Evolutionary conservation across 1,140 invertebrate genomes (phyloP).

Genomic region (Sycophila sp.): DNA sequence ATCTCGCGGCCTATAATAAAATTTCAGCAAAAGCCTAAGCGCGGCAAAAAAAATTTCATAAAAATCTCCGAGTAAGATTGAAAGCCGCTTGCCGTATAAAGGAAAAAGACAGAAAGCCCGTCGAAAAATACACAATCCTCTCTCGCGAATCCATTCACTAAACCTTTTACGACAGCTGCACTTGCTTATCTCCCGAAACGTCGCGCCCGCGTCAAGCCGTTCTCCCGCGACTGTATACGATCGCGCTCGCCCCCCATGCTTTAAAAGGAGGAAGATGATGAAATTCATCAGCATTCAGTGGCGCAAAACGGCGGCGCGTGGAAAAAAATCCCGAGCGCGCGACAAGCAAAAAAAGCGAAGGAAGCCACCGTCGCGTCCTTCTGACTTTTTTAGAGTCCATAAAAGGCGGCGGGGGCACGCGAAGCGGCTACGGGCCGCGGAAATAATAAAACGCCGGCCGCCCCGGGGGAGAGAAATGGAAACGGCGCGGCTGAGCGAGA

Average conservation of each 20-base stretch:
- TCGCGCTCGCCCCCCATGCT: not conserved
- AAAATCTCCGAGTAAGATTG: too few species aligned
- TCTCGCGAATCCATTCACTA: conserved; percentile 17
- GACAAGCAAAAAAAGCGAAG: not conserved
- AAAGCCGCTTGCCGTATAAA: too few species aligned
- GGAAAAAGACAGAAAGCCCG: too few species aligned
- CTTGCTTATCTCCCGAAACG: not conserved
- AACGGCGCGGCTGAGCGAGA: not conserved
- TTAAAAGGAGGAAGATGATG: too few species aligned
- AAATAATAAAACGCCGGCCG: conserved; percentile 8
- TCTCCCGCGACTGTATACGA: not conserved
- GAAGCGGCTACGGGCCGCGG: not conserved
- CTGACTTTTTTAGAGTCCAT: not conserved
- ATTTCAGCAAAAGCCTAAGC: too few species aligned
- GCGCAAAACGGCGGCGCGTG: not conserved
- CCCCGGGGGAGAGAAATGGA: not conserved
- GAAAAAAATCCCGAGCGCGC: not conserved
- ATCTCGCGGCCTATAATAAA: too few species aligned
- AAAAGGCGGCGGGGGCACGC: not conserved
- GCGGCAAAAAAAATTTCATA: too few species aligned
- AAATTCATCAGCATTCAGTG: conserved; percentile 28
- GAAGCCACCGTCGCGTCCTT: not conserved
- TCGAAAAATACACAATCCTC: too few species aligned
- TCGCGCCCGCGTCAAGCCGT: not conserved
- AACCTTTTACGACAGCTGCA: conserved; percentile 18